Conservation (phyloP, 2,797 vertebrate genomes). For the Poeciliopsis gracilis region DNA sequence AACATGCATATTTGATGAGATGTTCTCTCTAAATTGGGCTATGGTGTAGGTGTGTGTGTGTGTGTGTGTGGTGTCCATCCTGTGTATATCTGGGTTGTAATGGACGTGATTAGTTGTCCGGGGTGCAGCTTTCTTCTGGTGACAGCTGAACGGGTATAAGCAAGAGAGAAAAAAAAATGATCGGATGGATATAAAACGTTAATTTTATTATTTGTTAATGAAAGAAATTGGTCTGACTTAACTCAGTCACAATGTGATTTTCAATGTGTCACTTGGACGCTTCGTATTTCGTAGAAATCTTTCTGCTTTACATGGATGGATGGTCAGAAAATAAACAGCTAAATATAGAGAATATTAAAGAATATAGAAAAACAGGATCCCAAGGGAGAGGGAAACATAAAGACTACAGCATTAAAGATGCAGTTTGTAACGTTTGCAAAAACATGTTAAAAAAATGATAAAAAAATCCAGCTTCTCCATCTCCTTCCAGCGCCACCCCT, state of each 20-base stretch:
- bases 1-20: background rate
- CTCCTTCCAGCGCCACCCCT: too few relatives aligned
- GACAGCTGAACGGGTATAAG: background rate
- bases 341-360: background rate
- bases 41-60: background rate
- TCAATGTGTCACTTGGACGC: background rate
- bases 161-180: background rate
- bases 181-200: background rate
- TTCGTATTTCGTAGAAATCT: background rate
- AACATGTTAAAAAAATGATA: too few relatives aligned
- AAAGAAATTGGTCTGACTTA: background rate
- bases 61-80: background rate
- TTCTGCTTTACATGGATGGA: background rate
- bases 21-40: background rate
- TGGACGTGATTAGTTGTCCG: background rate
- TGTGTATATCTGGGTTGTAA: background rate
- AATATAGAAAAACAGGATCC: background rate
- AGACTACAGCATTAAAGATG: background rate
- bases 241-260: background rate
- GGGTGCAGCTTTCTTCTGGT: background rate
- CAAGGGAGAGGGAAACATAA: background rate
- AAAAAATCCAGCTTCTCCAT: too few relatives aligned
- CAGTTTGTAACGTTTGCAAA: too few relatives aligned
- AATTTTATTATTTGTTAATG: background rate
- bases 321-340: background rate